A percentile compares a stretch with the other conserved stretches of the same genome.
Evolutionary conservation across 2,888 invertebrate species (phyloP).

Genomic region (Neocrepidodera transversa): DNA sequence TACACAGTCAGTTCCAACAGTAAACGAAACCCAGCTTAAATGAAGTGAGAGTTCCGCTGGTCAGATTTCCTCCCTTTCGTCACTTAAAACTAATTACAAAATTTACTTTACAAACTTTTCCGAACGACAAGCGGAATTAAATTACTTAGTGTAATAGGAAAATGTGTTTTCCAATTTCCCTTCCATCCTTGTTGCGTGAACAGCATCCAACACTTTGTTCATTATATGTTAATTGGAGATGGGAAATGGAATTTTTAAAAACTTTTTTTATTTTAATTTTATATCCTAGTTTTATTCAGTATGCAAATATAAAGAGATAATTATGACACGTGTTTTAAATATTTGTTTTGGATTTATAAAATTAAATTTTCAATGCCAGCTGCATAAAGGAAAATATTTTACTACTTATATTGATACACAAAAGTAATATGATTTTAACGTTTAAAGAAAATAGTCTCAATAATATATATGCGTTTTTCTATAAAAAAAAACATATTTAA

Average conservation of each 20-base stretch:
- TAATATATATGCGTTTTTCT: no score
- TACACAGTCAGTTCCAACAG: no score
- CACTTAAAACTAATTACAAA: constrained; percentile 1
- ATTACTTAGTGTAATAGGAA: constrained; percentile 2
- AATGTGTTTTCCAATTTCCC: constrained; percentile 4
- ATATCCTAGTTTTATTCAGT: not conserved
- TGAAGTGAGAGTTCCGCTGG: not conserved
- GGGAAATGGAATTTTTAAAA: not conserved
- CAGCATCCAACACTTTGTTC: not conserved
- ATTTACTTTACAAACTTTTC: constrained; percentile 2
- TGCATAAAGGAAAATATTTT: no score
- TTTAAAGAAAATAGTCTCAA: no score
- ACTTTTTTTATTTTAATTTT: not conserved
- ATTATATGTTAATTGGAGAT: constrained; percentile 1
- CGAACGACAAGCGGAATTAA: not conserved
- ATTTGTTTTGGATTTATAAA: not conserved
- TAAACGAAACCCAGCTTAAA: no score
- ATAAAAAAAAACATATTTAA: no score
- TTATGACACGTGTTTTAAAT: not conserved
- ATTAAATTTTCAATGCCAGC: no score
- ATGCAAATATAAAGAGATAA: not conserved
- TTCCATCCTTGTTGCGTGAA: not conserved
- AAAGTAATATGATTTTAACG: no score
- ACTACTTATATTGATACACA: no score
- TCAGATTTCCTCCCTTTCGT: not conserved